Conservation (phyloP, 2,888 invertebrate genomes). For the Theristus sp. region DNA sequence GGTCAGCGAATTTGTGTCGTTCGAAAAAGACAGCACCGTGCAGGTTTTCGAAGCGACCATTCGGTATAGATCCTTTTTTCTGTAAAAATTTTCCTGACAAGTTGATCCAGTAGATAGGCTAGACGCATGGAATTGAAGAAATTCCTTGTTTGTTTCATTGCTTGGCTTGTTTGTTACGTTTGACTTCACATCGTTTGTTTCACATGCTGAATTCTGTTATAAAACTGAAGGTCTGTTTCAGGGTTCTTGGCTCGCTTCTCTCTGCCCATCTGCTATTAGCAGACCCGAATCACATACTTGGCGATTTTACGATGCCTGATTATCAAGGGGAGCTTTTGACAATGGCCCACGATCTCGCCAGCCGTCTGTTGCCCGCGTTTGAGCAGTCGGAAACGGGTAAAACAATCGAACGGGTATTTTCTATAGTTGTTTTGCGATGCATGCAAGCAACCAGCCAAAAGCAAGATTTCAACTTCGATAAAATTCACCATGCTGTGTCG, state of each 20-base stretch:
- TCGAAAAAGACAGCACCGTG: conserved; percentile 43
- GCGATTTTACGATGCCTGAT: conserved; percentile 33
- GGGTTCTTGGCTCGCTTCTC: conserved; percentile 42
- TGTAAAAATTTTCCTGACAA: too few species aligned
- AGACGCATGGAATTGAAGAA: too few species aligned
- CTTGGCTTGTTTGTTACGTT: too few species aligned
- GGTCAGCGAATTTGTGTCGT: conserved; percentile 41
- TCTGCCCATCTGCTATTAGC: conserved; percentile 45
- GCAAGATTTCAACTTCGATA: too few species aligned
- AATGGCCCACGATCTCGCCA: conserved; percentile 44
- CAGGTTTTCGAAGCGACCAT: conserved; percentile 49
- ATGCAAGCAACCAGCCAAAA: too few species aligned
- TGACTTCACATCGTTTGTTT: background rate
- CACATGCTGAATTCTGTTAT: background rate
- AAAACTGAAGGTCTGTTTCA: conserved; percentile 15
- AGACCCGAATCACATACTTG: conserved; percentile 40
- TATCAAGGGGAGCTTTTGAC: conserved; percentile 41
- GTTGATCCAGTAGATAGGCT: too few species aligned
- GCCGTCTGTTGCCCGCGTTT: conserved; percentile 43
- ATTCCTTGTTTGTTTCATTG: too few species aligned
- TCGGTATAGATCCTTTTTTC: conserved; percentile 34
- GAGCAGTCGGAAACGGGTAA: conserved; percentile 41
- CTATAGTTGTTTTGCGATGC: too few species aligned
- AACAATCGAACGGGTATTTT: too few species aligned
- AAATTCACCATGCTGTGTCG: too few species aligned